Conservation (phyloP, 1,140 invertebrate species). For the Thaumetopoea pityocampa region DNA sequence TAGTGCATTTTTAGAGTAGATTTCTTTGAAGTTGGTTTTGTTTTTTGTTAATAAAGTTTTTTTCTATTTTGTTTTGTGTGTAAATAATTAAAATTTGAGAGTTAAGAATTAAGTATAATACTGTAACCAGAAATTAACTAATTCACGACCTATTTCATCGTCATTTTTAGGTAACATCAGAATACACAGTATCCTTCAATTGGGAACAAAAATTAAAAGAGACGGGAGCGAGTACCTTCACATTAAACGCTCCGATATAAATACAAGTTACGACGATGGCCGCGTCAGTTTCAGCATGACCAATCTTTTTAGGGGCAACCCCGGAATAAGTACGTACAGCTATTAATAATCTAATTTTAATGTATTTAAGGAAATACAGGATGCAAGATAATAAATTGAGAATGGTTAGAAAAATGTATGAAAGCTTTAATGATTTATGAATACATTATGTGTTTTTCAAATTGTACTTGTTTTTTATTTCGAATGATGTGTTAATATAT, state of each 20-base stretch:
- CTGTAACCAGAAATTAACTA: too few species aligned
- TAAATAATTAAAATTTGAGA: too few species aligned
- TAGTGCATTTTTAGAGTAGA: too few species aligned
- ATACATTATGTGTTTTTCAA: too few species aligned
- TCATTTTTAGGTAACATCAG: conserved; percentile 34
- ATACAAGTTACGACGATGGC: conserved; percentile 37
- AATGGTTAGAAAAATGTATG: too few species aligned
- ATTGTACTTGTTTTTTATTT: too few species aligned
- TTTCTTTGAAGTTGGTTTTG: too few species aligned
- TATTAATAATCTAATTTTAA: conserved; percentile 3
- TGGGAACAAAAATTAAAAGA: conserved; percentile 20
- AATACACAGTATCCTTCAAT: conserved; percentile 20
- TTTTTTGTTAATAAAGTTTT: conserved; percentile 3
- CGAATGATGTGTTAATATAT: too few species aligned
- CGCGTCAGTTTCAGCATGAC: conserved; percentile 37
- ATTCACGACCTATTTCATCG: not conserved
- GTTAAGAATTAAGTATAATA: too few species aligned
- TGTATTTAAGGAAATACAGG: not conserved
- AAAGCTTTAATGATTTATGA: too few species aligned
- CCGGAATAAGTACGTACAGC: conserved; percentile 41
- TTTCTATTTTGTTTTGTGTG: too few species aligned
- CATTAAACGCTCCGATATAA: conserved; percentile 24
- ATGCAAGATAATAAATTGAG: not conserved
- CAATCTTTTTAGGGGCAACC: conserved; percentile 40
- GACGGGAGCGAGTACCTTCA: conserved; percentile 29